Conservation (phyloP, 2,113 vertebrate genomes). For the Chloropsis hardwickii region DNA sequence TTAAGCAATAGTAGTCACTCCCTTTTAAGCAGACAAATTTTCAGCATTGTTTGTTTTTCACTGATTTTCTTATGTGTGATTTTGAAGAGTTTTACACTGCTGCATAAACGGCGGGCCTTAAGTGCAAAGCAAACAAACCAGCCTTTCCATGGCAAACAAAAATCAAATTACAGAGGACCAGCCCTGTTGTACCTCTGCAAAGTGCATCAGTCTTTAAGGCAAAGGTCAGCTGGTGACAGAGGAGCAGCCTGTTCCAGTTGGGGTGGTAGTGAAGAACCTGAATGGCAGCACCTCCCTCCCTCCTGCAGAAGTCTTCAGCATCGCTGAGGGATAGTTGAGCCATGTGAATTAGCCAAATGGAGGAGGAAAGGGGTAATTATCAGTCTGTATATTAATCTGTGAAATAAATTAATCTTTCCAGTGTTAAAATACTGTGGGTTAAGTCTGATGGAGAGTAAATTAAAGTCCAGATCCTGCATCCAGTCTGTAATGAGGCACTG, state of each 20-base stretch:
- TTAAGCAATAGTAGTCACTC: not conserved
- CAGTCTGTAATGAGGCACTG: not conserved
- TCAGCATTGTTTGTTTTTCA: slow-evolving; percentile 17
- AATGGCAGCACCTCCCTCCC: not conserved
- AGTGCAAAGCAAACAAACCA: slow-evolving; percentile 43
- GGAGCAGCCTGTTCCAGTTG: not conserved
- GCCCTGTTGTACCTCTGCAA: not conserved
- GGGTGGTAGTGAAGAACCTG: not conserved
- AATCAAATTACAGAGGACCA: slow-evolving; percentile 20
- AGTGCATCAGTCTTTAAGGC: slow-evolving; percentile 36
- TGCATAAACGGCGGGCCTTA: not conserved
- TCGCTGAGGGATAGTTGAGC: not conserved
- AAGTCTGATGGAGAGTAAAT: not conserved
- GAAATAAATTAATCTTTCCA: not conserved
- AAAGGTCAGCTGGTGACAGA: slow-evolving; percentile 5
- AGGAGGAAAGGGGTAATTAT: not conserved
- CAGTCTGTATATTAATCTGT: not conserved
- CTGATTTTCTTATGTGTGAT: slow-evolving; percentile 11
- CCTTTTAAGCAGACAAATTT: not conserved
- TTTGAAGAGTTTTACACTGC: slow-evolving; percentile 25
- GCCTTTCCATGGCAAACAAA: slow-evolving; percentile 40
- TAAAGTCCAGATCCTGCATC: not conserved
- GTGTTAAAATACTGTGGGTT: not conserved
- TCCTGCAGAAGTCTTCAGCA: not conserved
- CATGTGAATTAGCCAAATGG: not conserved